A percentile compares a stretch with the other conserved stretches of the same genome.
Conservation (phyloP, 2,797 vertebrate genomes). For the Florisuga fusca region DNA sequence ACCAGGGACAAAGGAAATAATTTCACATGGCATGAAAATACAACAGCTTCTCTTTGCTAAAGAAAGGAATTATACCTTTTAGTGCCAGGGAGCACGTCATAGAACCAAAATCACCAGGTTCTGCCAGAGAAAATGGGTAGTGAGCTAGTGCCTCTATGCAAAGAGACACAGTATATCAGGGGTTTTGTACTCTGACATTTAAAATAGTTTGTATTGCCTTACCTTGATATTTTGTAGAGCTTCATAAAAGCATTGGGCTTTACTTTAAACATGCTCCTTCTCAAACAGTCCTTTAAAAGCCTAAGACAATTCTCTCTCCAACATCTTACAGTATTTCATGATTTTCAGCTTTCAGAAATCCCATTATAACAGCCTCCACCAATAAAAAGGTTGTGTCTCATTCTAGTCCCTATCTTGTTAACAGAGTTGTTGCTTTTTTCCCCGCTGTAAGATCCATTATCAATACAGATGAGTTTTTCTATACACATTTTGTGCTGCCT, state of each 20-base stretch:
- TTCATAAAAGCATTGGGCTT: not conserved
- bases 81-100: not conserved
- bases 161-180: not conserved
- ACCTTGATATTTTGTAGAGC: not conserved
- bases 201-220: not conserved
- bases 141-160: not conserved
- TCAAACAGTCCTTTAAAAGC: not conserved
- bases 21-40: not conserved
- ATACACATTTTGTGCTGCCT: not conserved
- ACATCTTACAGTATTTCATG: not conserved
- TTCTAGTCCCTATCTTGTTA: not conserved
- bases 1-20: not conserved
- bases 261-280: not conserved
- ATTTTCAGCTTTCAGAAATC: not conserved
- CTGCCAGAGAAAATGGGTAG: not conserved
- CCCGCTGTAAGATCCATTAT: not conserved
- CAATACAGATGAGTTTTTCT: not conserved
- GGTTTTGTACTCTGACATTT: not conserved
- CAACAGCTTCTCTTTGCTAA: not conserved
- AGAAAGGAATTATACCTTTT: not conserved
- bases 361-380: not conserved
- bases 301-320: not conserved
- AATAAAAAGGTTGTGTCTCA: not conserved
- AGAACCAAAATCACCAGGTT: not conserved
- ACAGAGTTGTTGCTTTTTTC: not conserved